Base-by-base conservation (phyloP, 2,113 vertebrate genomes). In the Prunella himalayana region DNA sequence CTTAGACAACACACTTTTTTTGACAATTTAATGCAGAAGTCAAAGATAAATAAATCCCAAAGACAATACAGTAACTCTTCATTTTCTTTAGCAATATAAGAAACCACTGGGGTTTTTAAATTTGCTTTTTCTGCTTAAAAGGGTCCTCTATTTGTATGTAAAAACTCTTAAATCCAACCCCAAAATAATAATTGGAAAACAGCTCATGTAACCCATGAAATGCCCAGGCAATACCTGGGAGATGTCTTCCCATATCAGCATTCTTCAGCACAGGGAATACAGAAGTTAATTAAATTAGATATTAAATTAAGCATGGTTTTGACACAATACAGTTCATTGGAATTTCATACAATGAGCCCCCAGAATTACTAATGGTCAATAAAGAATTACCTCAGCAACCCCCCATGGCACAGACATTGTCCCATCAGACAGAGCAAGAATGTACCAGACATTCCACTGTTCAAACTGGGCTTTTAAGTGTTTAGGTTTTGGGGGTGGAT, bases 281-380 rank as follows among this genome's bases (percentile, higher is more conserved):
- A 84, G 50, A 81, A 88, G 66, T 75, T 90, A 88, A 90, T 88
- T 92, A 79, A 84, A 94, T 76, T 44, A 71, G 42, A 77, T 92
- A 93, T 75, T 86, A 89, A 93, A 93, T 87, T 81, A 91, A 87
- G 60, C 47, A 85, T 45, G 44, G 23, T 89, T 95, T 88, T 91
- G 78, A 91, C 83, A 91, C 51, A 81, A 87, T 86, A 49, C n/a
- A 63, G 45, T 81, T 65, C 59, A 72, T 1, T 78, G 82, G 49
- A 86, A 89, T 90, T 92, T 77, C 66, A 72, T 89, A 81, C n/a
- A 92, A 77, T 79, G 88, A 21, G 25, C 35, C 81, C 63, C 70
- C 6, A 21, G 81, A 92, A 87, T 81, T 68, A 76, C 75, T 90
- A 54, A 76, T 65, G 47, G 71, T 69, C 53, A 93, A 66, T 76